phyloP scores from a whole-genome alignment of 2,797 vertebrate species.

The Schizopygopsis malacanthus region DNA sequence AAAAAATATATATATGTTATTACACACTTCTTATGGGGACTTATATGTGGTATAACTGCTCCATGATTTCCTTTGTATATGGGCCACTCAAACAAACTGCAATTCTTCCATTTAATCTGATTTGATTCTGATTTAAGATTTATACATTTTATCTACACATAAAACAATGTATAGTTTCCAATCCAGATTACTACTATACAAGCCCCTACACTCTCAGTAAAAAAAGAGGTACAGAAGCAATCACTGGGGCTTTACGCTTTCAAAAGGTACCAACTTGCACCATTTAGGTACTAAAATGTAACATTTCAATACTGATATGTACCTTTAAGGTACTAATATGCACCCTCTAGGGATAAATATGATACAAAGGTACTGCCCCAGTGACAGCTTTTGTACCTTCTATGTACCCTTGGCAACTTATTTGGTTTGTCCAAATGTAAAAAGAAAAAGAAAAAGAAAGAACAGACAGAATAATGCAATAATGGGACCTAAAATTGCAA shows the following conservation, averaged over 20 bases:
- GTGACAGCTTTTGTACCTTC: background rate
- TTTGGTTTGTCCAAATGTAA: background rate
- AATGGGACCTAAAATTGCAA: background rate
- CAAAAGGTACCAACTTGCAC: background rate
- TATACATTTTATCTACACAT: background rate
- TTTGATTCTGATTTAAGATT: background rate
- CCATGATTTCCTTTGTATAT: background rate
- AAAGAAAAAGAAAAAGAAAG: background rate
- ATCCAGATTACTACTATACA: background rate
- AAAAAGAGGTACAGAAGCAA: background rate
- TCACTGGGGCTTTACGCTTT: background rate
- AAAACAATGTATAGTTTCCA: background rate
- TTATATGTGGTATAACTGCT: background rate
- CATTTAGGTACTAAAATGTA: too few relatives aligned
- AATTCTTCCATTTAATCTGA: background rate
- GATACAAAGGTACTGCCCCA: background rate
- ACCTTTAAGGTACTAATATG: too few relatives aligned
- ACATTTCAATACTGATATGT: too few relatives aligned
- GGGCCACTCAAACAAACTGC: slow-evolving; percentile 10
- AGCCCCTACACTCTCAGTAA: background rate
- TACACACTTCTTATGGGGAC: background rate
- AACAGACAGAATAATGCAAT: background rate
- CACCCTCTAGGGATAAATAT: background rate
- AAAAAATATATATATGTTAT: too few relatives aligned
- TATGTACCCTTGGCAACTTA: background rate